Percentiles rank a stretch among this genome's conserved stretches.
phyloP scores from a whole-genome alignment of 2,888 invertebrate species.

The Cephalotes varians region DNA sequence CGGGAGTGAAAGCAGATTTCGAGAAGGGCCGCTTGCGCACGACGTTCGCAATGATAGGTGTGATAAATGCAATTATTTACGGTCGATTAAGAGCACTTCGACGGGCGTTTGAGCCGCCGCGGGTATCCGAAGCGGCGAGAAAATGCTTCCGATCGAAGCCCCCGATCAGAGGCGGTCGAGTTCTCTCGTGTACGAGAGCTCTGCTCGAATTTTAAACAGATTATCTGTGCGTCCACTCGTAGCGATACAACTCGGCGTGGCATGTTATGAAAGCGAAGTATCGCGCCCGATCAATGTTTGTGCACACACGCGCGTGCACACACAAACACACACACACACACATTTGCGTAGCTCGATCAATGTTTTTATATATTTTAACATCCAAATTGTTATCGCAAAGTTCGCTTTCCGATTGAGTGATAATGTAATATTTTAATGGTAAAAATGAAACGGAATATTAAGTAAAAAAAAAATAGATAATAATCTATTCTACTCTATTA shows the following conservation, averaged over 20 bases:
- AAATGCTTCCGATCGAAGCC: conserved; percentile 74
- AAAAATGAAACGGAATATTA: background rate
- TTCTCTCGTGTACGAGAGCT: conserved; percentile 67
- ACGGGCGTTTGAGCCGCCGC: conserved; percentile 64
- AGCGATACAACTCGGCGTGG: conserved; percentile 8
- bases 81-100: conserved; percentile 84
- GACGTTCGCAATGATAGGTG: conserved; percentile 82
- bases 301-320: too few species aligned
- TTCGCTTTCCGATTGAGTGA: background rate
- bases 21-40: conserved; percentile 67
- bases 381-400: conserved; percentile 21
- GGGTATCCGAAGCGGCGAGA: conserved; percentile 56
- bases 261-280: conserved; percentile 75
- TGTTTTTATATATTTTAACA: conserved; percentile 43
- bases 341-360: too few species aligned
- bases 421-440: background rate
- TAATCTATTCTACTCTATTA: background rate
- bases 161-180: conserved; percentile 75
- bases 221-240: conserved; percentile 77
- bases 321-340: too few species aligned
- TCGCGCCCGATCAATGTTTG: conserved; percentile 61
- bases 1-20: conserved; percentile 79
- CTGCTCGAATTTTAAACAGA: conserved; percentile 83
- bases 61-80: conserved; percentile 86
- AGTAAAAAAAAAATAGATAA: background rate